Conservation (phyloP, 2,113 vertebrate species). For the Eulemur macaco region DNA sequence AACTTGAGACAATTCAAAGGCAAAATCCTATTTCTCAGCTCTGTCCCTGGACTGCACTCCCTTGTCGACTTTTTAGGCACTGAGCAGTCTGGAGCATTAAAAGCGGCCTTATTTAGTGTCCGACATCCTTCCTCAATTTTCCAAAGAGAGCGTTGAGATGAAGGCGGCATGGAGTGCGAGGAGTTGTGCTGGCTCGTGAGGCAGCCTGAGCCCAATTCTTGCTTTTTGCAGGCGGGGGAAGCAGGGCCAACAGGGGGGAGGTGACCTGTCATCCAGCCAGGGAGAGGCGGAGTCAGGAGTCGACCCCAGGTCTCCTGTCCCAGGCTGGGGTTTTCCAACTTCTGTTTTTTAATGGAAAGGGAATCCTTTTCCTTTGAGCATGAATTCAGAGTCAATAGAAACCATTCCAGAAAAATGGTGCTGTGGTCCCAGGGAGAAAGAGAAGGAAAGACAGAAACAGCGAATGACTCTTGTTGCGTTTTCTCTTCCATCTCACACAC, state of each 20-base stretch:
- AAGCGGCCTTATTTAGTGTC: neutral
- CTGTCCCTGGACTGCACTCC: neutral
- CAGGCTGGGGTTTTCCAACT: neutral
- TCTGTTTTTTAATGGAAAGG: neutral
- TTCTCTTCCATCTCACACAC: neutral
- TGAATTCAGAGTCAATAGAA: neutral
- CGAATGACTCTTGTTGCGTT: neutral
- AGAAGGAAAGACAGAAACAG: neutral
- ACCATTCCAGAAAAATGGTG: neutral
- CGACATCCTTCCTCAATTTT: neutral
- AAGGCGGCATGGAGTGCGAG: rapidly evolving
- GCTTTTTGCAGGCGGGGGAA: neutral
- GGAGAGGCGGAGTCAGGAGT: neutral
- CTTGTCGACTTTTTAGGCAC: neutral
- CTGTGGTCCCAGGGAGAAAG: neutral
- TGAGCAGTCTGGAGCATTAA: neutral
- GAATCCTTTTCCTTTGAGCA: neutral
- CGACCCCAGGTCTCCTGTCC: neutral
- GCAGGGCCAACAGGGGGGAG: no score
- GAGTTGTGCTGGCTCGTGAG: neutral
- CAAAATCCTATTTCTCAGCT: constrained; percentile 22
- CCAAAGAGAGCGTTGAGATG: neutral
- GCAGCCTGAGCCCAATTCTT: neutral
- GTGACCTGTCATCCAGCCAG: no score
- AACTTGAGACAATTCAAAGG: neutral